phyloP scores from a whole-genome alignment of 2,888 invertebrate genomes.

The Octodonta nipae region DNA sequence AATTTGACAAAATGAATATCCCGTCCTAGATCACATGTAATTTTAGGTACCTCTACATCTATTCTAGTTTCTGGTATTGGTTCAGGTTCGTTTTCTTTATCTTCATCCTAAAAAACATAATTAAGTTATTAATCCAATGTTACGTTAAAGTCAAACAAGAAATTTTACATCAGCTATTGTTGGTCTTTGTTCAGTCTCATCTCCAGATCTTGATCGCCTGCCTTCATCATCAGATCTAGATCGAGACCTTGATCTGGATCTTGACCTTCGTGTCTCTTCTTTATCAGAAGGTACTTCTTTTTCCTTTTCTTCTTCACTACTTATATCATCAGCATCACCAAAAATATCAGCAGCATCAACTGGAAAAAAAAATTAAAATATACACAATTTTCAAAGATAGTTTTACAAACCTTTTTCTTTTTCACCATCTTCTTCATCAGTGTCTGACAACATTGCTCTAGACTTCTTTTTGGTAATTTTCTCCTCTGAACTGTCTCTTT shows the following conservation, averaged over 20 bases:
- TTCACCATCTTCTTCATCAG: conserved; percentile 41
- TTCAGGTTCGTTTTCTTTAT: conserved; percentile 62
- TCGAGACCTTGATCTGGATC: conserved; percentile 9
- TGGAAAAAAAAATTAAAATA: conserved; percentile 19
- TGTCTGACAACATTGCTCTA: conserved; percentile 52
- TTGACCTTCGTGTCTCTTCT: conserved; percentile 24
- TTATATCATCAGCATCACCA: conserved; percentile 88
- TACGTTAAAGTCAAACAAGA: background rate
- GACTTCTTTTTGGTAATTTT: conserved; percentile 33
- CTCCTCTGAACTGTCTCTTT: conserved; percentile 29
- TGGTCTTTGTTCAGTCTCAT: conserved; percentile 14
- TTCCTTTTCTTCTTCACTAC: conserved; percentile 64
- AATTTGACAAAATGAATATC: conserved; percentile 92
- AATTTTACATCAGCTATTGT: conserved; percentile 19
- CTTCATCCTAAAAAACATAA: conserved; percentile 38
- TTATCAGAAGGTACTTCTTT: conserved; percentile 30
- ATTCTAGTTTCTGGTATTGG: conserved; percentile 84
- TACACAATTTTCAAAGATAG: too few species aligned
- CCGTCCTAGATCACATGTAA: conserved; percentile 79
- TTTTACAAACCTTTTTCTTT: conserved; percentile 20
- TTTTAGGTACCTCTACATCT: conserved; percentile 92
- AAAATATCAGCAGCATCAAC: conserved; percentile 75
- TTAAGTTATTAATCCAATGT: background rate
- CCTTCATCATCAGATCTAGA: conserved; percentile 23
- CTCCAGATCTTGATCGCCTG: conserved; percentile 22